A percentile compares a stretch with the other conserved stretches of the same genome.
Conservation (phyloP, 1,140 invertebrate genomes). For the Lepidurus couesii region DNA sequence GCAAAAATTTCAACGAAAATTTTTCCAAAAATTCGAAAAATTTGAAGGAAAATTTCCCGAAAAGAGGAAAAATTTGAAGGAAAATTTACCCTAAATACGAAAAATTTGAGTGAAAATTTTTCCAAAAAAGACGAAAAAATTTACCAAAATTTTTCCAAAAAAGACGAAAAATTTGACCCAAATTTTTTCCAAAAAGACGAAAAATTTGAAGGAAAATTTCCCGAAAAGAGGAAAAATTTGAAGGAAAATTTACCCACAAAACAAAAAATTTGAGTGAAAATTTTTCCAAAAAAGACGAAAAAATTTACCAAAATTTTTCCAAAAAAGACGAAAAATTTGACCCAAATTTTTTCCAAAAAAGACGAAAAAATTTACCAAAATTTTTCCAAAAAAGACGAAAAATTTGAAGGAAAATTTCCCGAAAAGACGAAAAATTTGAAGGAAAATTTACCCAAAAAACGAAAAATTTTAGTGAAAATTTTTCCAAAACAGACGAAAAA, state of each 20-base stretch:
- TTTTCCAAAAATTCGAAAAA: too few relatives aligned
- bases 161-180: not conserved
- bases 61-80: too few relatives aligned
- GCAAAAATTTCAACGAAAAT: not conserved
- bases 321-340: not conserved
- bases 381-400: not conserved
- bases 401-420: not conserved
- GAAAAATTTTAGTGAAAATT: not conserved
- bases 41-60: too few relatives aligned
- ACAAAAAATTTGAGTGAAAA: not conserved
- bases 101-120: too few relatives aligned
- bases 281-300: not conserved
- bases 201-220: not conserved
- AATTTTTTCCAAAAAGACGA: not conserved
- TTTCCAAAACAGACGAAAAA: not conserved
- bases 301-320: slow-evolving; percentile 26
- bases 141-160: too few relatives aligned
- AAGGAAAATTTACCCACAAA: slow-evolving; percentile 28
- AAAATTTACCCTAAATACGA: not conserved
- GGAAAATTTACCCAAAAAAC: slow-evolving; percentile 29
- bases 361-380: not conserved
- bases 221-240: not conserved
- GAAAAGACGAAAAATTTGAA: not conserved
- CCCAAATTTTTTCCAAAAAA: not conserved
- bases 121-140: not conserved